Evolutionary conservation across 1,140 invertebrate genomes (phyloP), one percentile per base, ranked within the genome.

Genomic region (Drosophila ogumai): DNA sequence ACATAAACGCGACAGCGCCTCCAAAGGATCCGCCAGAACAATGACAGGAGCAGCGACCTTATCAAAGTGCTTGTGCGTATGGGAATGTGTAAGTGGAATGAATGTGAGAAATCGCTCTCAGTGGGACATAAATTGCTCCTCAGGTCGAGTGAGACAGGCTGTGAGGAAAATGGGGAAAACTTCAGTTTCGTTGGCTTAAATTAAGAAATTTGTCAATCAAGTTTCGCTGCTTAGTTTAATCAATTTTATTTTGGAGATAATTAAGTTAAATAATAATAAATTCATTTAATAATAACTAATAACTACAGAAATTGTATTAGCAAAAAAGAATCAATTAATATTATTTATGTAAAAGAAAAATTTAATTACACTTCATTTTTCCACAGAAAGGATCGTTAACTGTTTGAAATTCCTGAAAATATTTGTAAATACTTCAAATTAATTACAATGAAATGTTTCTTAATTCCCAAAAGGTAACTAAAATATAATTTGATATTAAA

Each of bases 1-100:
- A 88, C 84, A 84, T 88, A 75, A 71, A 60, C 82, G 73, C 78
- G 58, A 68, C 59, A 52, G 43, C 38, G 59, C 36, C 41, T 34
- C 63, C 19, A 40, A 54, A 55, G 47, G 63, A 47, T 19, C 19
- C 46, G 40, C 34, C 22, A 58, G 50, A 71, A 63, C 49, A 52
- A 47, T 54, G 40, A 52, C 56, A 59, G 55, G 36, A 50, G 61
- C 66, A 58, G 52, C 58, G 59, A 74, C 56, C 58, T 54, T 55
- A 68, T 49, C 68, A 64, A 76, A 68, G 47, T 56, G n/a, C 47
- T 40, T 63, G 63, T 52, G 47, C 49, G 19, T 38, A 56, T 32
- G 47, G 34, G 59, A 61, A 50, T 28, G 47, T 12, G 59, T 56
- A 61, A 73, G 32, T 46, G 61, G 32, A 19, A 7, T 19, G 13